Percentiles rank a stretch among this genome's conserved stretches.
Evolutionary conservation across 53 echinoderm and acorn worm species (phyloP).

Genomic region (Luidia sarsii): DNA sequence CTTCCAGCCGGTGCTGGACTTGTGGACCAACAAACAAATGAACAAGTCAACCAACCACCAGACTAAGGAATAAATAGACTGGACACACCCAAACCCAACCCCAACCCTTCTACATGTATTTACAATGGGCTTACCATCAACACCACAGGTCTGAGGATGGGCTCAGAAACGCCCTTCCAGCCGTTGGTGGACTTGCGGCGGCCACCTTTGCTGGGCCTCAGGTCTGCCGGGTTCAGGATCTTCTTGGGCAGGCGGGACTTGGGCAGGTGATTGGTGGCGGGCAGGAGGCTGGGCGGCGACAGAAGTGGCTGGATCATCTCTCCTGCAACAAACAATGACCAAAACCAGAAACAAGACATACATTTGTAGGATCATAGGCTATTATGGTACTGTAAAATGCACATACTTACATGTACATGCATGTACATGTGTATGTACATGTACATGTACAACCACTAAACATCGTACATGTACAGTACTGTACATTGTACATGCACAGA

Average conservation of each 20-base stretch:
- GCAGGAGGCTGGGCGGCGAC: constrained; percentile 10
- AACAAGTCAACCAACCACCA: too few relatives aligned
- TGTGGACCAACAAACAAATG: too few relatives aligned
- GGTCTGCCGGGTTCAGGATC: constrained; percentile 69
- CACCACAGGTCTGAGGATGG: constrained; percentile 77
- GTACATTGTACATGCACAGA: constrained; percentile 1
- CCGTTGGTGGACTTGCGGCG: constrained; percentile 89
- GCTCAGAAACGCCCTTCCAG: constrained; percentile 88
- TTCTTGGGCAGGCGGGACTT: constrained; percentile 67
- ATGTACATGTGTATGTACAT: constrained; percentile 23
- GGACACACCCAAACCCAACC: constrained; percentile 3
- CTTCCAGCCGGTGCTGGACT: constrained; percentile 94
- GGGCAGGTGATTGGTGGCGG: constrained; percentile 40
- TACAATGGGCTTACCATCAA: constrained; percentile 63
- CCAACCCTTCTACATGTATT: too few relatives aligned
- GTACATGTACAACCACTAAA: background rate
- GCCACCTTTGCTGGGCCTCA: constrained; percentile 73
- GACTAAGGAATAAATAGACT: too few relatives aligned
- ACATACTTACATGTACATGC: constrained; percentile 7
- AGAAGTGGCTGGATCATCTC: constrained; percentile 29
- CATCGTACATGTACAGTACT: too few relatives aligned
- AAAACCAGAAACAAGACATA: too few relatives aligned
- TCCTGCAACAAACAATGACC: too few relatives aligned
- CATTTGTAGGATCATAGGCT: too few relatives aligned
- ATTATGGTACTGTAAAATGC: too few relatives aligned